phyloP scores from a whole-genome alignment of 64 coral and sea anemone genomes.

The Trachythela sp. region DNA sequence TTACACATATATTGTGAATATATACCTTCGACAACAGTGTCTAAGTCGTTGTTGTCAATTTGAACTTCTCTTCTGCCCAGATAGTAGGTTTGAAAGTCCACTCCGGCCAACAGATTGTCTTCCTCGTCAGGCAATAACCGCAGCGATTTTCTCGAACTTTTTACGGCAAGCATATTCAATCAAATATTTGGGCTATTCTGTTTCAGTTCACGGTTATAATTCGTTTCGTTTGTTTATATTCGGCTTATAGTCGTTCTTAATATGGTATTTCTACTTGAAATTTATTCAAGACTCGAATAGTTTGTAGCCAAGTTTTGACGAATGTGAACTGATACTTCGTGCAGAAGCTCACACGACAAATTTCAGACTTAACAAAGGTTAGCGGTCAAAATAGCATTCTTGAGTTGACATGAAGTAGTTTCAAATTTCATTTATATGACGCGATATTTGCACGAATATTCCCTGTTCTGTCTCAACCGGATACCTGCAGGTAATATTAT shows the following conservation, averaged over 20 bases:
- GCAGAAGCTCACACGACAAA: not conserved
- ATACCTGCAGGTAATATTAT: not conserved
- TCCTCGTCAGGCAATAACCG: not conserved
- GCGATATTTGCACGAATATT: not conserved
- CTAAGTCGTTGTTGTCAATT: not conserved
- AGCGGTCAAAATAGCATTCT: not conserved
- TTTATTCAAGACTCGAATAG: not conserved
- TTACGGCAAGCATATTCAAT: not conserved
- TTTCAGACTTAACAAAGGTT: not conserved
- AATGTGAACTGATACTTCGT: not conserved
- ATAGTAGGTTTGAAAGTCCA: constrained; percentile 10
- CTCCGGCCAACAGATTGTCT: constrained; percentile 9
- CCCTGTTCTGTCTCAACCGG: not conserved
- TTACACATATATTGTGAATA: not conserved
- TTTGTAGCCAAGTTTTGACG: not conserved
- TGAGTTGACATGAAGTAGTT: not conserved
- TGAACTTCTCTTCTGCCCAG: not conserved
- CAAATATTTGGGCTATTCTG: not conserved
- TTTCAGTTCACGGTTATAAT: not conserved
- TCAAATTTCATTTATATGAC: not conserved
- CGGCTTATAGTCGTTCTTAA: not conserved
- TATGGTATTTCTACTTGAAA: not conserved
- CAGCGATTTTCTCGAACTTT: not conserved
- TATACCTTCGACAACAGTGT: not conserved
- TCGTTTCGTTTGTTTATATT: not conserved